These are phyloP conservation scores for Drosophila insularis DNA, from an alignment of 1,140 invertebrate species.

Conservation along the genomic window DNA sequence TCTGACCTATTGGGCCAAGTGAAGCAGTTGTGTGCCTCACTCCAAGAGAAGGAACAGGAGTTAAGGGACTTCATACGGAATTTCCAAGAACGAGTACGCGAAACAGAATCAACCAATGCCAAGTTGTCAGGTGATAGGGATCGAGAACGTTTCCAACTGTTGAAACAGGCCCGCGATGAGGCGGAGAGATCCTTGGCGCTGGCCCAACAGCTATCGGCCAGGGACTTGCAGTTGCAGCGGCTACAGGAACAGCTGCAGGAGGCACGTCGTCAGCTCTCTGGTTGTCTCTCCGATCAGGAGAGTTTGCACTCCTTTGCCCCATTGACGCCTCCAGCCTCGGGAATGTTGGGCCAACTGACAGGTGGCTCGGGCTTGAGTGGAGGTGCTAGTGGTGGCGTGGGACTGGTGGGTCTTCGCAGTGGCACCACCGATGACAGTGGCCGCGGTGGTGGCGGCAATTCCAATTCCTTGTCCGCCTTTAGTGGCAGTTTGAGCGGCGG, in stretches of 20 bases:
- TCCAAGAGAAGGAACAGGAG: conserved; percentile 97
- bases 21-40: conserved; percentile 95
- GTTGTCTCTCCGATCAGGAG: conserved; percentile 89
- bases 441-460: conserved; percentile 84
- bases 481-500: conserved; percentile 83
- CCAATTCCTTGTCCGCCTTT: conserved; percentile 79
- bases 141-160: conserved; percentile 92
- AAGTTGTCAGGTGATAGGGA: conserved; percentile 92
- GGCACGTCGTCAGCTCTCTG: conserved; percentile 88
- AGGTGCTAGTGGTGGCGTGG: conserved; percentile 83
- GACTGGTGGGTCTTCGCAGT: conserved; percentile 84
- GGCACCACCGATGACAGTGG: conserved; percentile 85
- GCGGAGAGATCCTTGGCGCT: conserved; percentile 93
- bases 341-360: conserved; percentile 82
- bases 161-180: conserved; percentile 94
- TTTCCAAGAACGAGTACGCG: conserved; percentile 90
- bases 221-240: conserved; percentile 92
- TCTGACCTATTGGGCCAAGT: conserved; percentile 96
- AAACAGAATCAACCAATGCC: conserved; percentile 85
- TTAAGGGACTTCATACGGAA: conserved; percentile 96
- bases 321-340: conserved; percentile 76
- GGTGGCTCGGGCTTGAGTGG: conserved; percentile 82
- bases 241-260: conserved; percentile 92
- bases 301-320: conserved; percentile 86
- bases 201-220: conserved; percentile 92